phyloP scores from a whole-genome alignment of 1,140 invertebrate species.

The Euglossa dilemma region DNA sequence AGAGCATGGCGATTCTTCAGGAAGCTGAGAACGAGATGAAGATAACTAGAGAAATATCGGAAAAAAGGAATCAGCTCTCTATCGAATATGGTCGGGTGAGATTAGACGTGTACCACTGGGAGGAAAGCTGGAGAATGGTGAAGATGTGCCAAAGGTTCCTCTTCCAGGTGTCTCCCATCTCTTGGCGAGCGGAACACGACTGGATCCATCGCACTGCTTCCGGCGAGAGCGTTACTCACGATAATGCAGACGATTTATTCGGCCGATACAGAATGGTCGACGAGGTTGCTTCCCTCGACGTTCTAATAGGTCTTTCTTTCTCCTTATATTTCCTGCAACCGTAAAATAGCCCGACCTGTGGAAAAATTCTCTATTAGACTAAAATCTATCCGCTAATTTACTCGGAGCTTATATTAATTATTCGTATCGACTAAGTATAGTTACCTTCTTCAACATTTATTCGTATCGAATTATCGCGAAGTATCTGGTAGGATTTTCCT shows the following conservation, averaged over 20 bases:
- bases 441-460: not conserved
- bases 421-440: not conserved
- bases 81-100: slow-evolving; percentile 80
- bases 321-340: not conserved
- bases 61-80: slow-evolving; percentile 73
- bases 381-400: too few relatives aligned
- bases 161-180: slow-evolving; percentile 84
- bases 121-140: slow-evolving; percentile 85
- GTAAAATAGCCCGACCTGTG: not conserved
- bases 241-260: slow-evolving; percentile 58
- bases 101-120: slow-evolving; percentile 84
- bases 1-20: slow-evolving; percentile 83
- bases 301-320: slow-evolving; percentile 77
- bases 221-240: slow-evolving; percentile 5
- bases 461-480: not conserved
- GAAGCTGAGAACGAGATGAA: slow-evolving; percentile 82
- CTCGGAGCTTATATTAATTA: too few relatives aligned
- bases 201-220: slow-evolving; percentile 62
- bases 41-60: slow-evolving; percentile 80
- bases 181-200: slow-evolving; percentile 83
- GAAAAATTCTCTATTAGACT: too few relatives aligned
- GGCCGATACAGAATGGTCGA: slow-evolving; percentile 76
- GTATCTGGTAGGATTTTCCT: too few relatives aligned
- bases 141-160: slow-evolving; percentile 87
- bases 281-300: slow-evolving; percentile 77